phyloP scores from a whole-genome alignment of 2,113 vertebrate genomes.

The Recurvirostra avosetta region DNA sequence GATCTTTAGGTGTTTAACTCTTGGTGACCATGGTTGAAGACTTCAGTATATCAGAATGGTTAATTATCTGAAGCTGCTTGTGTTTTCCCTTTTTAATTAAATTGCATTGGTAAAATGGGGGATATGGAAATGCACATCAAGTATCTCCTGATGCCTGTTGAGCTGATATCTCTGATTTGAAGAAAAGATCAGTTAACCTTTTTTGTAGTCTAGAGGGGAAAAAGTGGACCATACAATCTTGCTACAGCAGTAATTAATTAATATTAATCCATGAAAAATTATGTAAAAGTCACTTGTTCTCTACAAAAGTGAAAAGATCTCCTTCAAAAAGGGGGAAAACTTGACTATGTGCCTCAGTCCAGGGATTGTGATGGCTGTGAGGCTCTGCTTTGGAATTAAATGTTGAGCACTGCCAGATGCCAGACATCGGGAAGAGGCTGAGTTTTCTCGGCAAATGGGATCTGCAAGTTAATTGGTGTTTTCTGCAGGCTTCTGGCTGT shows the following conservation, averaged over 20 bases:
- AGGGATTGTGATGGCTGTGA: no score
- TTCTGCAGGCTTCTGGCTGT: no score
- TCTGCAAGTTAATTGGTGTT: no score
- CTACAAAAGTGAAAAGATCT: not conserved
- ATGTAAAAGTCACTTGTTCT: slow-evolving; percentile 45
- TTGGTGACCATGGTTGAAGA: not conserved
- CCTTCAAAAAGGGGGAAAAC: no score
- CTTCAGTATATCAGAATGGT: not conserved
- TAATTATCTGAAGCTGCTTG: not conserved
- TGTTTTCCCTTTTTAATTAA: not conserved
- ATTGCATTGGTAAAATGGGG: not conserved
- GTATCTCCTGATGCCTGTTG: not conserved
- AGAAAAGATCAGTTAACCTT: not conserved
- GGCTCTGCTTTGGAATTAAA: no score
- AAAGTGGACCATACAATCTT: not conserved
- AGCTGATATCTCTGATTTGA: not conserved
- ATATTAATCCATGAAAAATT: slow-evolving; percentile 35
- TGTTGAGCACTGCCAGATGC: no score
- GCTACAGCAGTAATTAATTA: not conserved
- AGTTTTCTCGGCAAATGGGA: no score
- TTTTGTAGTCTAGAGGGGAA: not conserved
- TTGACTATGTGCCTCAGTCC: no score
- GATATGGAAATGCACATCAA: not conserved
- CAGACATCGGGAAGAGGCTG: no score
- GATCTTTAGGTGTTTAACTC: not conserved